Percentiles rank a stretch among this genome's conserved stretches.
phyloP scores from a whole-genome alignment of 2,888 invertebrate genomes.

The Priocnemis perturbator region DNA sequence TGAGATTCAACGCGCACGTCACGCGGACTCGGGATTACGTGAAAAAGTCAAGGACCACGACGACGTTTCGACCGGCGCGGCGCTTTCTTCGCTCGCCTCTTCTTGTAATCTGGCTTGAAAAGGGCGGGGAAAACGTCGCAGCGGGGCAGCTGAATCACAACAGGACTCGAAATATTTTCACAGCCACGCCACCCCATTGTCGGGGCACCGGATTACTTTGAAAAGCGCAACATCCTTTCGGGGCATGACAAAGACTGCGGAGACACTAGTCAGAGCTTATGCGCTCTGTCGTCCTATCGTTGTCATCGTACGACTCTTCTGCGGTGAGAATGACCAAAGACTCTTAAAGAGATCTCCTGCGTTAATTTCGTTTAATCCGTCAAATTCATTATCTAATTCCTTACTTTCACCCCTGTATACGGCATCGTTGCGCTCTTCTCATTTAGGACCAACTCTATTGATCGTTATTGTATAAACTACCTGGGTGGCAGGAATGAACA shows the following conservation, averaged over 20 bases:
- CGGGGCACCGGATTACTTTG: constrained; percentile 39
- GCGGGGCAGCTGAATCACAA: constrained; percentile 42
- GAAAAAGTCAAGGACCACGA: constrained; percentile 37
- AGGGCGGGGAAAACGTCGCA: constrained; percentile 35
- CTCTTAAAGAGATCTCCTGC: too few species aligned
- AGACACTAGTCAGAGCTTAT: constrained; percentile 35
- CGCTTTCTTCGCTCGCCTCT: constrained; percentile 19
- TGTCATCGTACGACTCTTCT: constrained; percentile 38
- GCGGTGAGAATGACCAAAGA: too few species aligned
- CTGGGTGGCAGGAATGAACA: too few species aligned
- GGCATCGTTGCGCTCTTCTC: too few species aligned
- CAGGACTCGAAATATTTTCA: constrained; percentile 70
- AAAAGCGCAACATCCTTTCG: constrained; percentile 52
- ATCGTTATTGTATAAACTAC: too few species aligned
- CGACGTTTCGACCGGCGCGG: constrained; percentile 26
- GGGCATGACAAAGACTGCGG: constrained; percentile 10
- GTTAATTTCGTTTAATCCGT: too few species aligned
- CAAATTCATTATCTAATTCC: too few species aligned
- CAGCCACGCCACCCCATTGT: constrained; percentile 61
- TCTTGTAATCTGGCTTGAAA: constrained; percentile 34
- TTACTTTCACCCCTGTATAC: too few species aligned
- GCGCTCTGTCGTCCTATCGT: constrained; percentile 47
- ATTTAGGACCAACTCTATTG: too few species aligned
- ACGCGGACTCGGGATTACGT: constrained; percentile 32
- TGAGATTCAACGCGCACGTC: constrained; percentile 15